A percentile compares a stretch with the other conserved stretches of the same genome.
Conservation (phyloP, 1,140 invertebrate species). For the Tetragonula clypearis region DNA sequence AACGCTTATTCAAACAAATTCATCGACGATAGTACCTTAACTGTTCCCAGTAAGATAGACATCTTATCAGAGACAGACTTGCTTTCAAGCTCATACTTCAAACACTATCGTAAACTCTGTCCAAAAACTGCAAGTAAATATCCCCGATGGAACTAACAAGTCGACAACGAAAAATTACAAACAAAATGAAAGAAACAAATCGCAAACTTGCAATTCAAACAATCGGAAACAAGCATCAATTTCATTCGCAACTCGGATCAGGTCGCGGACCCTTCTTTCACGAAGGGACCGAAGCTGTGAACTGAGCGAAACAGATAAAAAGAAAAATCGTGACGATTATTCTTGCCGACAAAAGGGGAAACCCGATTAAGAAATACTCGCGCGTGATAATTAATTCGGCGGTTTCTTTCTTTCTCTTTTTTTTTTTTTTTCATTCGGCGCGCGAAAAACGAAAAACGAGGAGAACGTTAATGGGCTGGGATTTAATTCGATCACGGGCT, state of each 20-base stretch:
- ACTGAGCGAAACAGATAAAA: background rate
- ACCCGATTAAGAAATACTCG: background rate
- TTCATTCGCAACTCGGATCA: background rate
- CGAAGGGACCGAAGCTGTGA: background rate
- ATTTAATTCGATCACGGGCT: conserved; percentile 40
- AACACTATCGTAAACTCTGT: too few species aligned
- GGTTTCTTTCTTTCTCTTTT: background rate
- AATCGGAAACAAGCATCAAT: background rate
- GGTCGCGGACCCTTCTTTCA: background rate
- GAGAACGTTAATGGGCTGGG: conserved; percentile 20
- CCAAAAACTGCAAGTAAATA: too few species aligned
- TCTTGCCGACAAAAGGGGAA: background rate
- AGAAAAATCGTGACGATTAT: background rate
- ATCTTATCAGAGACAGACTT: too few species aligned
- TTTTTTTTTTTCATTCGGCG: too few species aligned
- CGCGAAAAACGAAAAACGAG: conserved; percentile 21
- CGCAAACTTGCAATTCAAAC: too few species aligned
- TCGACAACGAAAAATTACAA: too few species aligned
- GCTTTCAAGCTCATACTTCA: too few species aligned
- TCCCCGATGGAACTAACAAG: too few species aligned
- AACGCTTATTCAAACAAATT: background rate
- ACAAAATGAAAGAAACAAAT: too few species aligned
- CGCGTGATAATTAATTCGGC: background rate
- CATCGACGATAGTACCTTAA: background rate
- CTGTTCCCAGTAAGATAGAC: background rate